Evolutionary conservation across 1,140 invertebrate genomes (phyloP).

Genomic region (Pissodes strobi): DNA sequence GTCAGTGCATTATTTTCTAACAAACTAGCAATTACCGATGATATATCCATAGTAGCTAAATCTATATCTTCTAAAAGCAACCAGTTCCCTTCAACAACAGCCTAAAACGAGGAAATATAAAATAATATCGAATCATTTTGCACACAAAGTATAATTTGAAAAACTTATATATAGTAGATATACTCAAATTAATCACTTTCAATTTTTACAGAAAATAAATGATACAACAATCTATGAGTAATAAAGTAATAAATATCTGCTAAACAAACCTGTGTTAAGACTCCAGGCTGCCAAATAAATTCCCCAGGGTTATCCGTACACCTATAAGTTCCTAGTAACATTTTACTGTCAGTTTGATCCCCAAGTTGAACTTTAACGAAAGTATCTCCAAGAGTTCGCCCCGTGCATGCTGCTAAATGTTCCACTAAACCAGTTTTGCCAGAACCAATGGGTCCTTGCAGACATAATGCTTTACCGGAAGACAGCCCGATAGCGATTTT

Average conservation of each 20-base stretch:
- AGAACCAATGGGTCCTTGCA: conserved; percentile 90
- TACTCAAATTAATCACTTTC: too few relatives aligned
- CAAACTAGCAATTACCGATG: conserved; percentile 83
- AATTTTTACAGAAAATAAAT: too few relatives aligned
- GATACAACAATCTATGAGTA: conserved; percentile 9
- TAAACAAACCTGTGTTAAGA: conserved; percentile 73
- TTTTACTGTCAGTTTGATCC: conserved; percentile 97
- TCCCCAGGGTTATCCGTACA: conserved; percentile 97
- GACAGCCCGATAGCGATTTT: conserved; percentile 77
- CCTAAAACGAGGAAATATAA: conserved; percentile 61
- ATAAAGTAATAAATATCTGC: not conserved
- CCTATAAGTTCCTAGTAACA: conserved; percentile 90
- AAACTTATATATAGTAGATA: not conserved
- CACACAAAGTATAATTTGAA: not conserved
- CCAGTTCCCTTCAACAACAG: conserved; percentile 88
- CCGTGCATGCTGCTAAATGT: conserved; percentile 80
- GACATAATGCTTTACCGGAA: conserved; percentile 71
- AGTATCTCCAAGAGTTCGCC: conserved; percentile 60
- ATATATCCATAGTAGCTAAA: conserved; percentile 88
- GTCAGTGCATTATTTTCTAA: conserved; percentile 82
- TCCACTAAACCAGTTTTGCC: conserved; percentile 94
- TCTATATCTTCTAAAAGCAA: conserved; percentile 96
- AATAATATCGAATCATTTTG: too few relatives aligned
- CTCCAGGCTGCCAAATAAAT: conserved; percentile 94
- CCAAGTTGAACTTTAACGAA: conserved; percentile 90